A percentile compares a stretch with the other conserved stretches of the same genome.
These are phyloP conservation scores for Sternotherus odoratus DNA, from an alignment of 2,797 vertebrate species.

Conservation along the genomic window DNA sequence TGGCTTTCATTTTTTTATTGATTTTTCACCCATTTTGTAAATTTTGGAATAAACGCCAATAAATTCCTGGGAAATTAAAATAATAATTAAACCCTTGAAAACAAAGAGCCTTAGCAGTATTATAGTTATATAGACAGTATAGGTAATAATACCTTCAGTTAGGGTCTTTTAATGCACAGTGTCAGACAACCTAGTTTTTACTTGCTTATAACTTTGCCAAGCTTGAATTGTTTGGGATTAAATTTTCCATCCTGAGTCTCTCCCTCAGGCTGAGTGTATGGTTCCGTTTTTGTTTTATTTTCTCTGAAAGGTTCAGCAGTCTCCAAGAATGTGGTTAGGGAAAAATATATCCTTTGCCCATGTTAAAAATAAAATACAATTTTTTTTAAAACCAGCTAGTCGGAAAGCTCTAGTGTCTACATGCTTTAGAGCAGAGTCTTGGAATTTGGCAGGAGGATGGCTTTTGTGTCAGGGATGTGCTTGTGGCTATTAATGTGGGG, in stretches of 20 bases:
- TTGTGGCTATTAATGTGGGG: neutral
- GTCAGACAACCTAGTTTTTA: neutral
- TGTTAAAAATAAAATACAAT: neutral
- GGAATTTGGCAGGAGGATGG: neutral
- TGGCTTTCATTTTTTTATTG: neutral
- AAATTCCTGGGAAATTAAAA: neutral
- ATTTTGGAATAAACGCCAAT: neutral
- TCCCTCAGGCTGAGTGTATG: neutral
- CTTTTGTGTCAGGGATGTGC: neutral
- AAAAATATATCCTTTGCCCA: neutral
- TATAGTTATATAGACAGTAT: neutral
- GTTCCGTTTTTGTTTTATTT: neutral
- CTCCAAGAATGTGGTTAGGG: neutral
- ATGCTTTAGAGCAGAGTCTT: neutral
- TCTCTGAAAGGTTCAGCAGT: neutral
- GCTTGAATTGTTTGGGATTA: neutral
- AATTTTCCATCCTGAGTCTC: neutral
- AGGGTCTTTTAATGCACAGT: neutral
- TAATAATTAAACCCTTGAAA: neutral
- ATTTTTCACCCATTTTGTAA: neutral
- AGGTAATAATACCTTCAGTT: neutral
- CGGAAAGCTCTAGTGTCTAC: neutral
- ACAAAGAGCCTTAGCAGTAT: neutral
- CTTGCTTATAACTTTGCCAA: neutral
- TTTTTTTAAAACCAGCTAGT: neutral